Conservation (phyloP, 1,140 invertebrate species). For the Leptopilina boulardi region DNA sequence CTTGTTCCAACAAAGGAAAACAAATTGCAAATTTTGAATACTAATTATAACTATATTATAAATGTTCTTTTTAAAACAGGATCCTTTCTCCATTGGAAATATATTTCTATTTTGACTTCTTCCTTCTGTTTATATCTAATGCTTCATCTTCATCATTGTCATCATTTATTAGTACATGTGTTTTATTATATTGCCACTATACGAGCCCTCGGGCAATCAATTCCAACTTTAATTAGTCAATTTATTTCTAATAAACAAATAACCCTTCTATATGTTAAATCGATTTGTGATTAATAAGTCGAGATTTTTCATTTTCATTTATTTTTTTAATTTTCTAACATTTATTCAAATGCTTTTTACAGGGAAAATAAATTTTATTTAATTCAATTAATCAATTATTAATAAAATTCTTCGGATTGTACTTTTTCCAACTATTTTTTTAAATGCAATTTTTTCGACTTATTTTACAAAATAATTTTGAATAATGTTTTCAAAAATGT, state of each 20-base stretch:
- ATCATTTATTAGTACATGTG: slow-evolving; percentile 1
- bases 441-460: too few relatives aligned
- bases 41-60: background rate
- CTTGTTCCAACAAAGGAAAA: slow-evolving; percentile 14
- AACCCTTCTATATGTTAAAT: background rate
- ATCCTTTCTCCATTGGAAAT: background rate
- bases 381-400: too few relatives aligned
- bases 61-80: background rate
- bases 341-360: too few relatives aligned
- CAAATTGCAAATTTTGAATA: slow-evolving; percentile 23
- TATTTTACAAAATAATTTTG: too few relatives aligned
- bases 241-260: slow-evolving; percentile 16
- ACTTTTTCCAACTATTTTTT: too few relatives aligned
- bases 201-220: background rate
- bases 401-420: too few relatives aligned
- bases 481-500: too few relatives aligned
- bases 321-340: too few relatives aligned
- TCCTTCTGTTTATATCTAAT: background rate
- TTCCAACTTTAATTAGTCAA: slow-evolving; percentile 3
- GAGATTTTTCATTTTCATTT: too few relatives aligned
- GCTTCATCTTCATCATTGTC: slow-evolving; percentile 26
- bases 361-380: too few relatives aligned
- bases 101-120: background rate
- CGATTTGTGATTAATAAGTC: background rate
- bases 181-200: slow-evolving; percentile 3